Evolutionary conservation across 2,797 vertebrate genomes (phyloP).

Genomic region (Cygnus olor): DNA sequence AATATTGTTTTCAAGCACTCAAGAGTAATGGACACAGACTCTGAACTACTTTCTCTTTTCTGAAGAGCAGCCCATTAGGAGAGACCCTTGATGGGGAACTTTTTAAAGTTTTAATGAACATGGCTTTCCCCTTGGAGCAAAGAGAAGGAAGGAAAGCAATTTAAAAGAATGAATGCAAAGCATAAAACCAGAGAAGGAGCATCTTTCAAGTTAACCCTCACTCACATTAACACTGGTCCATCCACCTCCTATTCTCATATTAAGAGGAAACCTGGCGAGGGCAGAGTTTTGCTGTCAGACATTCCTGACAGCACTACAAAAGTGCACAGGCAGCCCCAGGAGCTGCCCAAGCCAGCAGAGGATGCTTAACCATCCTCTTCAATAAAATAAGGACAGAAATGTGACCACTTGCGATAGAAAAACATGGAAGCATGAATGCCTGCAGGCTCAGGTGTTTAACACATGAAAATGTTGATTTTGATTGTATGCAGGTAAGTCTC

Average conservation of each 20-base stretch:
- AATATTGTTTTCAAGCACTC: background rate
- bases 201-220: background rate
- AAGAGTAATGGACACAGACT: background rate
- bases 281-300: background rate
- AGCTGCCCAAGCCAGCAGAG: background rate
- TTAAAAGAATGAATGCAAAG: background rate
- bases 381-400: background rate
- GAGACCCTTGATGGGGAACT: background rate
- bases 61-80: background rate
- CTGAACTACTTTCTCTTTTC: background rate
- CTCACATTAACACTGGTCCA: background rate
- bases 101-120: background rate
- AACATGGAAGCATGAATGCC: fast-evolving
- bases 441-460: background rate
- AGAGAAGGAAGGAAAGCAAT: background rate
- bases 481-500: background rate
- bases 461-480: fast-evolving
- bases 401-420: background rate
- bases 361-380: background rate
- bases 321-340: background rate
- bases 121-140: background rate
- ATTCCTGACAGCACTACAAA: background rate
- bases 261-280: background rate
- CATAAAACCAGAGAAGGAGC: background rate
- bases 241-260: background rate